Base-by-base conservation (phyloP, 2,113 vertebrate genomes). In the Ophiodon elongatus region DNA sequence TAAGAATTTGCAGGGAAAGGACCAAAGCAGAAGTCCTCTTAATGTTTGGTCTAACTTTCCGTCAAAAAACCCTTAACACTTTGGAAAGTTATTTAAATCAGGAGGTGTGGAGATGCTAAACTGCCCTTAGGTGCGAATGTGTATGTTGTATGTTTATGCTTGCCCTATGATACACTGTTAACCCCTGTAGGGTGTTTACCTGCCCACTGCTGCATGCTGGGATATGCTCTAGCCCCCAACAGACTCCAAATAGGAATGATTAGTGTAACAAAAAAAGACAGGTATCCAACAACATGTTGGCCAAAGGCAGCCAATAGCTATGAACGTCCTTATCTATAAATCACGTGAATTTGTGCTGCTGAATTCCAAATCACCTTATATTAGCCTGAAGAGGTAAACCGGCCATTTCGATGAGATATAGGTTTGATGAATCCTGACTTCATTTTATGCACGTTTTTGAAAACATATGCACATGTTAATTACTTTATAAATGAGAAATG, bases 131-230 rank as follows among this genome's bases (percentile, higher is more conserved):
- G 64, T 65, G 8, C 74, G 25, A 80, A 35, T 60, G 47, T 65
- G 35, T 85, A 23, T 73, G 23, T 11, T 50, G 27, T 63, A 71
- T 80, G 69, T 80, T 5, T 73, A 41, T 41, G 39, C 11, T 41
- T 47, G 6, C 54, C 21, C 69, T 65, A n/a, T 73, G 50, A 54
- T 71, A 56, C 63, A 74, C 25, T 74, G 64, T 35, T 47, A 73
- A 60, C 35, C 65, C 39, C 73, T 74, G 37, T 37, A 25, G 59
- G 73, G 64, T 88, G 73, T 75, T 83, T 85, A 71, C 83, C 56
- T 76, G 57, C 71, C 72, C 56, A 67, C 68, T 6, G 54, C 65
- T 79, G 41, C 66, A 75, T 81, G 64, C 68, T 65, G 76, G 62
- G 82, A 41, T 67, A 56, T 8, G 5, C 37, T 80, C 15, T n/a